phyloP scores from a whole-genome alignment of 1,140 invertebrate genomes.

The Anadara kagoshimensis region DNA sequence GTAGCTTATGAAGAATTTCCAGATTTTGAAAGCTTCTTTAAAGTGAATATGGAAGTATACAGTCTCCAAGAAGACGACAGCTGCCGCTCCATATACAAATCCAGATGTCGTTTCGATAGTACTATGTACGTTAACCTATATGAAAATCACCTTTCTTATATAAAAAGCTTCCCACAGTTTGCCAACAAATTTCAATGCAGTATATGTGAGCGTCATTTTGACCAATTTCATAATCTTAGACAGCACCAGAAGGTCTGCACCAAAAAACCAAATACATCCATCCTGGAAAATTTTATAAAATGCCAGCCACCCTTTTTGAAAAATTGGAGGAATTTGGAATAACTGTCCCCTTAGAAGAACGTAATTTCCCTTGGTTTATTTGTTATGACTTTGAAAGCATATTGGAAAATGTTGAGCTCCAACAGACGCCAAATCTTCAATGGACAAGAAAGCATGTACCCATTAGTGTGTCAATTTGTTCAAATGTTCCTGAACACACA shows the following conservation, averaged over 20 bases:
- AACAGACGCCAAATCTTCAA: constrained; percentile 2
- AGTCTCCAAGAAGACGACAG: constrained; percentile 2
- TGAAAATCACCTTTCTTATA: constrained; percentile 17
- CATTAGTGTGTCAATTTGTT: constrained; percentile 15
- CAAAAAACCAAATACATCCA: constrained; percentile 6
- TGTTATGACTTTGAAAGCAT: constrained; percentile 28
- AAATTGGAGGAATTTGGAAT: constrained; percentile 31
- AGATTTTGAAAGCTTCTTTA: constrained; percentile 10
- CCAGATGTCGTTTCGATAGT: constrained; percentile 11
- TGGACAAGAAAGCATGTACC: constrained; percentile 11
- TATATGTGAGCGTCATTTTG: constrained; percentile 19
- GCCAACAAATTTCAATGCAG: constrained; percentile 20
- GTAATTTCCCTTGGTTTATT: constrained; percentile 22
- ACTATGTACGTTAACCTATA: constrained; percentile 22
- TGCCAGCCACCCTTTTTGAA: constrained; percentile 1
- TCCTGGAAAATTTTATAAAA: constrained; percentile 23
- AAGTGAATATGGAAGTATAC: constrained; percentile 13
- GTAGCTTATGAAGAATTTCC: background rate
- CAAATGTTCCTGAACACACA: constrained; percentile 15
- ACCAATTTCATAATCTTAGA: background rate
- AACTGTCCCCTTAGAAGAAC: background rate
- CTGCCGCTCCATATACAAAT: constrained; percentile 16
- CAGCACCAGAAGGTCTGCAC: constrained; percentile 15
- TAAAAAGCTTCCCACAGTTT: constrained; percentile 10
- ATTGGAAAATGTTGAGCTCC: background rate